Evolutionary conservation across 1,140 invertebrate genomes (phyloP), one percentile per base, ranked within the genome.

Genomic region (Lycorma delicatula): DNA sequence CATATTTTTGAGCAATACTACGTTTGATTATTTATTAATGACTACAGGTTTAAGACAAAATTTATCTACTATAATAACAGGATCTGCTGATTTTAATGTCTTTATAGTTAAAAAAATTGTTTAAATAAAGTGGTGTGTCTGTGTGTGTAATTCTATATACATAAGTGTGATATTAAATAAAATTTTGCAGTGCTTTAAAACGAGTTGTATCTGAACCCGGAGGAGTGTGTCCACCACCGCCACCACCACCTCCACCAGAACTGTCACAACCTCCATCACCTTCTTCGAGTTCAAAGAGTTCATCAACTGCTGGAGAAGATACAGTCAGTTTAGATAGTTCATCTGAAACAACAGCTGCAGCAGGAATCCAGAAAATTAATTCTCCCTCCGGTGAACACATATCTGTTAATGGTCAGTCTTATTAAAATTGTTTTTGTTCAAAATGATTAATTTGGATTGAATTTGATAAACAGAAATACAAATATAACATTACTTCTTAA

Each of bases 151-250:
- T 29, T 29, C 7, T 18, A 29, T 18, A 28, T 16, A 28, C 5
- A 28, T 13, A n/a, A 50, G 23, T 23, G 13, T 1, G 11, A 3
- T 48, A 2, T 22, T 1, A 22, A n/a, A 18, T 3, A 23, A 20
- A 48, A 46, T 29, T 44, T 27, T 34, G 27, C 59, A 66, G 66
- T 48, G 56, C 68, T 20, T 60, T 77, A 38, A 77, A 77, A 60
- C 67, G 76, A 23, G 75, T 76, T 41, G 72, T 74, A n/a, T 77
- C 75, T 2, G 75, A 74, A 22, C 75, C 75, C 6, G 72, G 58
- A 11, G 58, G 64, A 23, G 74, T 58, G 63, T 75, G 47, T 56
- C 76, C 58, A 56, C 77, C 61, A 57, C 76, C 58, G 65, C 75
- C 67, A 1, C 66, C 66, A 5, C 64, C 65, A 5, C 56, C 63